Conservation (phyloP, 2,113 vertebrate species). For the Dinomys branickii region DNA sequence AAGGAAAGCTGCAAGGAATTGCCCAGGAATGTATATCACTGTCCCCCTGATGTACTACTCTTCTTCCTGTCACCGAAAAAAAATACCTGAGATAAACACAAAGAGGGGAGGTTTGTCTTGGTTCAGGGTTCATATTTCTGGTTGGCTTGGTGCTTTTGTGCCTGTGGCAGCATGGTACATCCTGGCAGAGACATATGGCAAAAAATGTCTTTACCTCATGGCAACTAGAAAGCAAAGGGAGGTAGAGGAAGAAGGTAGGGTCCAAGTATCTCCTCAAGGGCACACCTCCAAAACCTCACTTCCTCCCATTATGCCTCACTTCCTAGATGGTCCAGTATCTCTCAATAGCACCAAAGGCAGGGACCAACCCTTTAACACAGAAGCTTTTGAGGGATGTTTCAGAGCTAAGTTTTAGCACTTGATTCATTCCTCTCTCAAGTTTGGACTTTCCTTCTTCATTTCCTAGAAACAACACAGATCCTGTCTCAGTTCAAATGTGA, state of each 20-base stretch:
- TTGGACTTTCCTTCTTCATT: neutral
- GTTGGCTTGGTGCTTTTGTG: neutral
- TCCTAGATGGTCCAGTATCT: neutral
- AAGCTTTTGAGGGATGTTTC: neutral
- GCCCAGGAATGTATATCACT: neutral
- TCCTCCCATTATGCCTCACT: neutral
- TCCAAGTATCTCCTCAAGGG: neutral
- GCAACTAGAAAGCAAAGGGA: neutral
- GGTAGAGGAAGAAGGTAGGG: neutral
- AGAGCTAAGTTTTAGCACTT: neutral
- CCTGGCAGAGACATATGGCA: neutral
- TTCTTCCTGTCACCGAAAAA: neutral
- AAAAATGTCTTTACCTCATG: neutral
- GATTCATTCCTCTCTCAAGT: neutral
- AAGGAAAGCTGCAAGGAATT: neutral
- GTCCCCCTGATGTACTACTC: neutral
- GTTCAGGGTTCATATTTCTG: neutral
- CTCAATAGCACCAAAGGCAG: neutral
- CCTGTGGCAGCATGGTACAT: neutral
- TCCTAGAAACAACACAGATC: slow-evolving; percentile 11
- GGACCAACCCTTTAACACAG: neutral
- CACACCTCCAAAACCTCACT: neutral
- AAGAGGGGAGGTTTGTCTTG: neutral
- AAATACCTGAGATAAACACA: neutral
- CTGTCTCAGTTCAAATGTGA: neutral